Evolutionary conservation across 2,888 invertebrate species (phyloP).

Genomic region (Alentia gelatinosa): DNA sequence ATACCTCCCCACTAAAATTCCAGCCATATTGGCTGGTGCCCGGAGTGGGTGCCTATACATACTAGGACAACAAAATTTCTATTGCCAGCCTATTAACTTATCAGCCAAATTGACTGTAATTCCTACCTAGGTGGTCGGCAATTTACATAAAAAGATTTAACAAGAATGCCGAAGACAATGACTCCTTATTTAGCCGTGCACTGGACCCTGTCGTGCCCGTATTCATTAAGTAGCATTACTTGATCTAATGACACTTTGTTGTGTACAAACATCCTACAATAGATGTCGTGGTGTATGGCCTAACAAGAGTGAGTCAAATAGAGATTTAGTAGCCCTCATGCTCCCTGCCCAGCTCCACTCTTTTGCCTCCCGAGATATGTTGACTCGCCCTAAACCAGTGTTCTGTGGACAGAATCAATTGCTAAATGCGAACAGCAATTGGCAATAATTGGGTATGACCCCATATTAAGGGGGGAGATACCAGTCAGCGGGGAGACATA

Average conservation of each 20-base stretch:
- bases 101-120: conserved; percentile 43
- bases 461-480: background rate
- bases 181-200: conserved; percentile 23
- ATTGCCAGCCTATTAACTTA: conserved; percentile 52
- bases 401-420: background rate
- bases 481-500: background rate
- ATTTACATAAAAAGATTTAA: conserved; percentile 32
- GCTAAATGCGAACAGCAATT: background rate
- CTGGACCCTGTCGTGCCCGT: background rate
- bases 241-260: conserved; percentile 14
- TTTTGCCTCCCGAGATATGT: background rate
- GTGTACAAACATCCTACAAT: conserved; percentile 30
- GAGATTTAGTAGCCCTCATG: background rate
- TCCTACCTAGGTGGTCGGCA: conserved; percentile 41
- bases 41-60: background rate
- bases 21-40: background rate
- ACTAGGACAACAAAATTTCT: background rate
- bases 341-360: background rate
- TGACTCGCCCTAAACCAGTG: background rate
- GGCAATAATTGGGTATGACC: background rate
- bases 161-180: conserved; percentile 44
- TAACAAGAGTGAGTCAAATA: background rate
- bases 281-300: background rate
- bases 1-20: background rate
- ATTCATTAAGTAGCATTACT: conserved; percentile 47